Percentiles rank a stretch among this genome's conserved stretches.
Evolutionary conservation across 2,888 invertebrate species (phyloP).

Genomic region (Cheilosia urbana): DNA sequence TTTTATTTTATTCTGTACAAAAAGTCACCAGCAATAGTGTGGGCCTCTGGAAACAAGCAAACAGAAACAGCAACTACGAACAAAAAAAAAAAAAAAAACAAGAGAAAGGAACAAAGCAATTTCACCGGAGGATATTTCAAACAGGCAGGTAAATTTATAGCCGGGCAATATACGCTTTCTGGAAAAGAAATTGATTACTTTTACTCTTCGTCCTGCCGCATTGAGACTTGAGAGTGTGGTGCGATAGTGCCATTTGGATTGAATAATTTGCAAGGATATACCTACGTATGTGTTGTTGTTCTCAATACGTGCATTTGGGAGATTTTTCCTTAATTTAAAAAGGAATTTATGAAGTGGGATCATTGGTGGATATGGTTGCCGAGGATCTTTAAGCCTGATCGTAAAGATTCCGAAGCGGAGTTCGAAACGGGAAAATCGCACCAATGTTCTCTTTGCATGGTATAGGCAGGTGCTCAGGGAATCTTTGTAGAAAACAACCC

Average conservation of each 20-base stretch:
- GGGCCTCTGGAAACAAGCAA: slow-evolving; percentile 20
- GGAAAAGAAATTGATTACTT: slow-evolving; percentile 73
- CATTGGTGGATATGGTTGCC: not conserved
- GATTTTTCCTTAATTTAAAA: slow-evolving; percentile 59
- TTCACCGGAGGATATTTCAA: slow-evolving; percentile 72
- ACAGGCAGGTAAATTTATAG: slow-evolving; percentile 73
- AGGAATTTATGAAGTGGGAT: slow-evolving; percentile 38
- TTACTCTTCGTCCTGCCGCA: slow-evolving; percentile 45
- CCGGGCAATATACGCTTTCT: slow-evolving; percentile 64
- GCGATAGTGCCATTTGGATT: slow-evolving; percentile 53
- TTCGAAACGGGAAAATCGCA: no score
- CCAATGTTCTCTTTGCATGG: no score
- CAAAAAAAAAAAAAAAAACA: slow-evolving; percentile 1
- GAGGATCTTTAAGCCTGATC: no score
- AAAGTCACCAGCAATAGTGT: slow-evolving; percentile 63
- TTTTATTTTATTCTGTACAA: slow-evolving; percentile 61
- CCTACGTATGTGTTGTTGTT: slow-evolving; percentile 7
- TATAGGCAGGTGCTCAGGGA: no score
- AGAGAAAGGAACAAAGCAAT: slow-evolving; percentile 63
- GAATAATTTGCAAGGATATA: slow-evolving; percentile 58
- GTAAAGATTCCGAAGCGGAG: no score
- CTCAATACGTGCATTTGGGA: slow-evolving; percentile 32
- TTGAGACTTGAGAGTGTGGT: not conserved
- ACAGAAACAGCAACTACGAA: slow-evolving; percentile 29
- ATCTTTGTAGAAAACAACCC: no score